phyloP scores from a whole-genome alignment of 2,113 vertebrate genomes.

The Micromys minutus region DNA sequence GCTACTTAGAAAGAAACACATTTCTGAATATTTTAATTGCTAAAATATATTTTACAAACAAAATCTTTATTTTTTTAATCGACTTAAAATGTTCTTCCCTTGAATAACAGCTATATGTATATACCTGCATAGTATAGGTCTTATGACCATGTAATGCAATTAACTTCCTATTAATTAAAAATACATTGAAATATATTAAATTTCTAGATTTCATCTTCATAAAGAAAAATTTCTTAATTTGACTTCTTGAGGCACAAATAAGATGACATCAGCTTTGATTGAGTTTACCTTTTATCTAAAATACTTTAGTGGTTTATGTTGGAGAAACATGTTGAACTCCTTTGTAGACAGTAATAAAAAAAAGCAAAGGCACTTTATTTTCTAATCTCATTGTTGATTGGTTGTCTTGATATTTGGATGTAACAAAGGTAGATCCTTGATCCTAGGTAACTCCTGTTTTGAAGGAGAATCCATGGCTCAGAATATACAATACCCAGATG shows the following conservation, averaged over 20 bases:
- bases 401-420: background rate
- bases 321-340: background rate
- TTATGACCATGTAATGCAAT: background rate
- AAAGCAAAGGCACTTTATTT: background rate
- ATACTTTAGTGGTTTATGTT: background rate
- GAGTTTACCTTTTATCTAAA: background rate
- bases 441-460: background rate
- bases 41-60: background rate
- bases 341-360: background rate
- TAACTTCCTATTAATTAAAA: background rate
- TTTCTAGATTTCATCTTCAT: background rate
- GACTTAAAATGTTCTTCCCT: background rate
- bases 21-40: background rate
- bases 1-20: background rate
- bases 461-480: background rate
- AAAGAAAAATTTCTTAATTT: background rate
- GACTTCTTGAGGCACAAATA: background rate
- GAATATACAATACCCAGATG: background rate
- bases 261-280: rapidly evolving
- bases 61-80: background rate
- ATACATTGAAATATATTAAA: background rate
- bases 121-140: background rate
- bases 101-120: background rate
- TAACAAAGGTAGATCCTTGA: background rate
- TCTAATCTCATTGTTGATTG: background rate